These are phyloP conservation scores for Cheilosia vernalis DNA, from an alignment of 2,888 invertebrate genomes.

Conservation along the genomic window DNA sequence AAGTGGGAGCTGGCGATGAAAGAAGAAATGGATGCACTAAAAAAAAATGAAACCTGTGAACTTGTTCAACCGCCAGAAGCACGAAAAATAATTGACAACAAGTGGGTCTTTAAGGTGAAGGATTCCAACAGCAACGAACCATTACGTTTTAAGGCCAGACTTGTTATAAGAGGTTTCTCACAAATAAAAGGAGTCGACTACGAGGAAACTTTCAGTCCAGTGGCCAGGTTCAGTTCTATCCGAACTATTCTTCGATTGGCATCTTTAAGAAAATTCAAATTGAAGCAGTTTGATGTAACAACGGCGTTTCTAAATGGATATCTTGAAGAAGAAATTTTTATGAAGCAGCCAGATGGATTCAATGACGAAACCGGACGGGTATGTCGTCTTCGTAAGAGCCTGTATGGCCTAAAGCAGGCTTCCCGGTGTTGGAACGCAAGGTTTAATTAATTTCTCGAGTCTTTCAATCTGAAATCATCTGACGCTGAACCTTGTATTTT, in stretches of 20 bases:
- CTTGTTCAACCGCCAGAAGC: conserved; percentile 2
- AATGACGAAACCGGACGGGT: conserved; percentile 67
- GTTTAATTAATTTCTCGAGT: conserved; percentile 71
- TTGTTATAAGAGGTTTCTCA: conserved; percentile 77
- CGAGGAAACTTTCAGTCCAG: conserved; percentile 78
- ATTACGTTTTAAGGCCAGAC: conserved; percentile 76
- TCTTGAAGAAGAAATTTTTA: too few species aligned
- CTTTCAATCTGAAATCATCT: conserved; percentile 73
- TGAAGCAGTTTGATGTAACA: conserved; percentile 27
- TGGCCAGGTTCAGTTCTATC: conserved; percentile 74
- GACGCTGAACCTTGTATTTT: conserved; percentile 77
- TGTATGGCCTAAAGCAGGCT: conserved; percentile 74
- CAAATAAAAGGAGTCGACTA: conserved; percentile 77
- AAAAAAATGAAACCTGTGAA: not conserved
- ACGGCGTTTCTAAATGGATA: conserved; percentile 57
- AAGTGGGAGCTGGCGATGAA: not conserved
- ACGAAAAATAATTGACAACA: not conserved
- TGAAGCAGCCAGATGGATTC: conserved; percentile 59
- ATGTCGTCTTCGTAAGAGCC: conserved; percentile 60
- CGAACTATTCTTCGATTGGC: conserved; percentile 54
- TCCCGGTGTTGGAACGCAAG: conserved; percentile 70
- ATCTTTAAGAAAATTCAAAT: conserved; percentile 16
- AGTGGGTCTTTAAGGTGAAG: conserved; percentile 77
- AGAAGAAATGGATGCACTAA: conserved; percentile 2
- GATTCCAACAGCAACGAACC: not conserved